Evolutionary conservation across 2,113 vertebrate species (phyloP).

Genomic region (Lucifuga dentata): DNA sequence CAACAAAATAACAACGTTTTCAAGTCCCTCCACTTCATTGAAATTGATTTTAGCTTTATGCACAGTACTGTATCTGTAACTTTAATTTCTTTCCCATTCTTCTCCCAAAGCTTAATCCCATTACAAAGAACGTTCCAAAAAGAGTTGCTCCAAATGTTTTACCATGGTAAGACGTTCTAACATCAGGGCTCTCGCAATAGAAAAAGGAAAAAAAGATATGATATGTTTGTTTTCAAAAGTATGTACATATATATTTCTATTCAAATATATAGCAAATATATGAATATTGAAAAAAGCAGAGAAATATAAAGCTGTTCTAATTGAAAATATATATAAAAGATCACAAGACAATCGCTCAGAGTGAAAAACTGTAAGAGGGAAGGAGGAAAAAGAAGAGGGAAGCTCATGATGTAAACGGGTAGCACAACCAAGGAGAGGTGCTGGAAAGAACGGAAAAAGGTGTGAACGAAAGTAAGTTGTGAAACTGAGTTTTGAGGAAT

Average conservation of each 20-base stretch:
- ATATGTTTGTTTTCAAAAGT: conserved; percentile 86
- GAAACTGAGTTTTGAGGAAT: conserved; percentile 51
- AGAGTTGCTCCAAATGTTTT: conserved; percentile 81
- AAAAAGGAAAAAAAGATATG: conserved; percentile 78
- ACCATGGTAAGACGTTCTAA: conserved; percentile 75
- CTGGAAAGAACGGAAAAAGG: conserved; percentile 34
- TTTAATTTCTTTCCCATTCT: conserved; percentile 46
- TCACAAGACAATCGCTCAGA: conserved; percentile 87
- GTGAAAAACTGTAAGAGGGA: conserved; percentile 67
- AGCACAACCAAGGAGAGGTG: conserved; percentile 62
- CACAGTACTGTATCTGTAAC: conserved; percentile 68
- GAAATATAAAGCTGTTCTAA: conserved; percentile 84
- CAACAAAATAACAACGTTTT: conserved; percentile 45
- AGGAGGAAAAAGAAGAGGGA: conserved; percentile 48
- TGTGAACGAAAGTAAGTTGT: conserved; percentile 53
- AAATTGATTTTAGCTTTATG: conserved; percentile 69
- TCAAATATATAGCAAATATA: conserved; percentile 87
- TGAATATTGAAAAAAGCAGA: conserved; percentile 83
- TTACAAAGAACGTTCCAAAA: conserved; percentile 78
- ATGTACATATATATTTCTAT: conserved; percentile 88
- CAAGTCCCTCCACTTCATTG: conserved; percentile 51
- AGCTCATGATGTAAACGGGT: conserved; percentile 65
- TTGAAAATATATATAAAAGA: conserved; percentile 83
- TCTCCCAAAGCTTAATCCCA: conserved; percentile 79
- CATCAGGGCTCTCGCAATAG: conserved; percentile 87